Base-by-base conservation (phyloP, 2,888 invertebrate species). In the Agrotis exclamationis region DNA sequence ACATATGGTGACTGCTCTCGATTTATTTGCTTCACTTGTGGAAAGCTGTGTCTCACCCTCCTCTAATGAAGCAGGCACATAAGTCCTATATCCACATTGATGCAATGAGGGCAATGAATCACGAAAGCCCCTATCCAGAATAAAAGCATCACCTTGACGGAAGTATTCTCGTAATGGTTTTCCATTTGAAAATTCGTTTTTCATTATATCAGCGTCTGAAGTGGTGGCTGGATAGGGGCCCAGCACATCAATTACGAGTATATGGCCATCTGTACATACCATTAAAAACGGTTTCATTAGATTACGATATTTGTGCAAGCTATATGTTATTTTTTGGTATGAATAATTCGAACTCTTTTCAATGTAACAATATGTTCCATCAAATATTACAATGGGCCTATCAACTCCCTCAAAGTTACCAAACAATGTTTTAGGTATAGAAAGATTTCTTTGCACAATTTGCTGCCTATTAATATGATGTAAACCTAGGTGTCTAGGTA, bases 11-110 rank as follows among this genome's bases (percentile, higher is more conserved):
- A n/a, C 72, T 51, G 59, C 54, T 47, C 78, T 65, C 4, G 71
- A 69, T 59, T 75, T 71, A 66, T 78, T 72, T 44, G 71, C 74
- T 45, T 71, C 62, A 14, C 20, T 57, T 16, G 73, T 76, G 4
- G 70, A 65, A 14, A 76, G 47, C 58, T 74, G 74, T 33, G 54
- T 63, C 13, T 74, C 64, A 70, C 60, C 73, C 54, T 70, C 39
- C 39, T 39, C 39, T 39, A 39, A 39, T 39, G 39, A 39, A 39
- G 39, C 39, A 53, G 69, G 50, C 39, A 60, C 63, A 18, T 64
- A 57, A 0, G 60, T 51, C 50, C 64, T 59, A 39, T 39, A 39
- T 39, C 39, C 39, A 39, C 39, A 39, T 39, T 39, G 39, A 65
- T 57, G 24, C 45, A 65, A 39, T 24, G 65, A 57, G 2, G 70